Base-by-base conservation (phyloP, 2,888 invertebrate genomes). In the Polydrusus pterygomalis region DNA sequence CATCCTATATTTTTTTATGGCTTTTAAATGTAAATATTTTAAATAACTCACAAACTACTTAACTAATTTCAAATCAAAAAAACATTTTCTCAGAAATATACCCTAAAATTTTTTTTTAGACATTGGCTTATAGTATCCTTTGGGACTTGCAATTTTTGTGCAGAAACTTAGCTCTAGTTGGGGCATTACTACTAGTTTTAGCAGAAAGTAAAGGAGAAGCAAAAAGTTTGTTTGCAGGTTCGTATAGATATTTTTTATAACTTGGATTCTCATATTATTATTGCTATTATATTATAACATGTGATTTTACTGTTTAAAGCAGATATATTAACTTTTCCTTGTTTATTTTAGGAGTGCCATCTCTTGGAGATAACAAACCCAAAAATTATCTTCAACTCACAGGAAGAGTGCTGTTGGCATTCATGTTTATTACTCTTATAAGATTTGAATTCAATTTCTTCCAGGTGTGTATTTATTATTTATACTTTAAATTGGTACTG, bases 71-170 rank as follows among this genome's bases (percentile, higher is more conserved):
- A n/a, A n/a, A n/a, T n/a, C n/a, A n/a, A n/a, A n/a, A n/a, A n/a
- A n/a, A n/a, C n/a, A 25, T 25, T 25, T 25, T 25, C 25, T 25
- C 5, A 25, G 5, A 25, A 25, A 25, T 25, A 5, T 25, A 25
- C 25, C 5, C 25, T 25, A 5, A 5, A 1, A 25, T 79, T 80
- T 82, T 80, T 80, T 87, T 88, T 38, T 89, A 96, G 96, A 97
- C 97, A 65, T 91, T 97, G 83, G 97, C 97, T 0, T 97, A 97
- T 89, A 96, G 97, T 87, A 99, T 99, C 89, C 89, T 99, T 74
- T 99, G 99, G 98, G 99, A 99, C 87, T 87, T 98, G 85, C 98
- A 98, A 87, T 99, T 99, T 89, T 90, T 99, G 77, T 93, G 98
- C 80, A 93, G 99, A 78, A 99, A 99, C 89, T 89, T 99, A 82